Evolutionary conservation across 1,140 invertebrate genomes (phyloP), one percentile per base, ranked within the genome.

Genomic region (Bombus pascuorum): DNA sequence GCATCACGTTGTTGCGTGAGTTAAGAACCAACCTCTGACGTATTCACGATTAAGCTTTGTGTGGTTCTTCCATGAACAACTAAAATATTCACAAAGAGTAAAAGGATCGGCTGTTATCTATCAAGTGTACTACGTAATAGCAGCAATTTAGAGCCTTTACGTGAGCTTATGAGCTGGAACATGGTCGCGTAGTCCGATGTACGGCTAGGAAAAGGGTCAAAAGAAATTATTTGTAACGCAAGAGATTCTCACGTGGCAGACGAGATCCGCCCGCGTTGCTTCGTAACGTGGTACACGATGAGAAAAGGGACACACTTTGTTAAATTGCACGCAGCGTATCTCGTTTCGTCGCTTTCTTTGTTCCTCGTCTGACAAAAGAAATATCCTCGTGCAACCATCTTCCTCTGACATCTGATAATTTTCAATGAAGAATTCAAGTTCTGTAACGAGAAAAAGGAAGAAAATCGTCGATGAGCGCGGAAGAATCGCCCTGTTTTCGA

Each of bases 271-370:
- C 32, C 32, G 70, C 57, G 71, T 73, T 65, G 44, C 25, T 81
- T 42, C 39, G 13, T 42, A 44, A 25, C n/a, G 12, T 8, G 9
- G 28, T 70, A 72, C 57, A 28, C 44, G 37, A 9, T 2, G 42
- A 47, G 1, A 6, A 73, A 32, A 22, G 6, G 28, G 37, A n/a
- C 70, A 42, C 25, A 32, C 78, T 81, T 72, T 71, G 85, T 78
- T 75, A 88, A 88, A 88, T 68, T 79, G 87, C 73, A 72, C 47
- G 66, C 28, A n/a, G 32, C 34, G 76, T 81, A 44, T 87, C 86
- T 44, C 59, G 76, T 83, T 72, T 44, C 42, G 15, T 22, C 13
- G 13, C 8, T n/a, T 79, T 86, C 85, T 70, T 87, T 83, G 83
- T 87, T 57, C 80, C 28, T 37, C 47, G 8, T 25, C 4, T n/a